Conservation (phyloP, 1,140 invertebrate genomes). For the Onthophagus taurus region DNA sequence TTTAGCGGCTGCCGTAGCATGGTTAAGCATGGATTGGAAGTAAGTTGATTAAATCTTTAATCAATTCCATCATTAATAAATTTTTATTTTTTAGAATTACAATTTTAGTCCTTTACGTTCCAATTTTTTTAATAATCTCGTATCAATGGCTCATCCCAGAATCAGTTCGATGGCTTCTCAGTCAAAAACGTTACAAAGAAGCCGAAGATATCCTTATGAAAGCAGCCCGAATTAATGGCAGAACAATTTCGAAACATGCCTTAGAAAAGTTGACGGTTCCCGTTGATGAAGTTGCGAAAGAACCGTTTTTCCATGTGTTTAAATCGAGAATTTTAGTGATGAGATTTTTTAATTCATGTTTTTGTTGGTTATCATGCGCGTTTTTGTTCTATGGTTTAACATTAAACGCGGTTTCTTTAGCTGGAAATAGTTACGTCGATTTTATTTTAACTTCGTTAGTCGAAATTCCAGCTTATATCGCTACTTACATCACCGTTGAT, state of each 20-base stretch:
- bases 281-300: conserved; percentile 22
- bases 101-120: conserved; percentile 37
- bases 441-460: conserved; percentile 60
- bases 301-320: conserved; percentile 43
- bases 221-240: conserved; percentile 51
- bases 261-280: conserved; percentile 34
- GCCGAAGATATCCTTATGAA: conserved; percentile 36
- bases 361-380: conserved; percentile 59
- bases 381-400: conserved; percentile 77
- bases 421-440: conserved; percentile 58
- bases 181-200: conserved; percentile 41
- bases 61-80: neutral
- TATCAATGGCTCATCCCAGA: conserved; percentile 41
- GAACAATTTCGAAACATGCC: conserved; percentile 44
- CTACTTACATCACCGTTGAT: conserved; percentile 54
- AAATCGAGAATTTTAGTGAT: conserved; percentile 47
- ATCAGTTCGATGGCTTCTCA: conserved; percentile 43
- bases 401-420: conserved; percentile 66
- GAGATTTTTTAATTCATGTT: conserved; percentile 51
- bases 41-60: conserved; percentile 35
- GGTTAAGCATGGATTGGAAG: conserved; percentile 58
- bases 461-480: conserved; percentile 61
- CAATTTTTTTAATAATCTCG: conserved; percentile 25
- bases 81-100: conserved; percentile 34
- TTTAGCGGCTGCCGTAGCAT: conserved; percentile 57